Percentiles rank a stretch among this genome's conserved stretches.
Conservation (phyloP, 2,797 vertebrate species). For the Oreortyx pictus region DNA sequence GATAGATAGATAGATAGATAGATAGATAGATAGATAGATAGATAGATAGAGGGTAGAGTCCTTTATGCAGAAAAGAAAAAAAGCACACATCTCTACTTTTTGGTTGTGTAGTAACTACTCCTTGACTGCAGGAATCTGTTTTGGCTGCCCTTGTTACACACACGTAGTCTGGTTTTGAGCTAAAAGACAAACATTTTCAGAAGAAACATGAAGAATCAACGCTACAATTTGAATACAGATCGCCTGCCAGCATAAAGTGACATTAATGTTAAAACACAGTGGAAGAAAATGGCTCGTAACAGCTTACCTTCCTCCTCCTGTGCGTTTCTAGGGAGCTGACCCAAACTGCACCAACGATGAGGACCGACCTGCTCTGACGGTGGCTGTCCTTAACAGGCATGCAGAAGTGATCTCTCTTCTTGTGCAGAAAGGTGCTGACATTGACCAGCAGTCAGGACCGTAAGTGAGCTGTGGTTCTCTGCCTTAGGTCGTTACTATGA, state of each 20-base stretch:
- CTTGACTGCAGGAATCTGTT: not conserved
- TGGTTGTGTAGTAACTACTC: not conserved
- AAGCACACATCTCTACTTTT: not conserved
- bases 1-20: too few species aligned
- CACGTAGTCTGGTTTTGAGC: not conserved
- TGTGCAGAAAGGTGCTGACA: slow-evolving; percentile 82
- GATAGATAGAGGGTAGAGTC: not conserved
- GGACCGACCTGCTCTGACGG: slow-evolving; percentile 72
- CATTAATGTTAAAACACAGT: not conserved
- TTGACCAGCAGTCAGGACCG: slow-evolving; percentile 84
- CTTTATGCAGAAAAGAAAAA: not conserved
- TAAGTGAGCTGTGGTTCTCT: slow-evolving; percentile 68
- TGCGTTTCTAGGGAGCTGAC: slow-evolving; percentile 83
- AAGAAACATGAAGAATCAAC: not conserved
- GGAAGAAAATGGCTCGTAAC: not conserved
- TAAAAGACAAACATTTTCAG: not conserved
- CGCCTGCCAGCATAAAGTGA: not conserved
- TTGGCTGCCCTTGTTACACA: not conserved
- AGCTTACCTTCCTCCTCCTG: not conserved
- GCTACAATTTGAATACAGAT: not conserved
- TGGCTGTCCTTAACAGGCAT: slow-evolving; percentile 81
- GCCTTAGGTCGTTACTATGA: fast-evolving
- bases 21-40: too few species aligned
- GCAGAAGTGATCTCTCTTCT: slow-evolving; percentile 81
- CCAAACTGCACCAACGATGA: slow-evolving; percentile 78